Evolutionary conservation across 2,888 invertebrate species (phyloP).

Genomic region (Volucella inflata): DNA sequence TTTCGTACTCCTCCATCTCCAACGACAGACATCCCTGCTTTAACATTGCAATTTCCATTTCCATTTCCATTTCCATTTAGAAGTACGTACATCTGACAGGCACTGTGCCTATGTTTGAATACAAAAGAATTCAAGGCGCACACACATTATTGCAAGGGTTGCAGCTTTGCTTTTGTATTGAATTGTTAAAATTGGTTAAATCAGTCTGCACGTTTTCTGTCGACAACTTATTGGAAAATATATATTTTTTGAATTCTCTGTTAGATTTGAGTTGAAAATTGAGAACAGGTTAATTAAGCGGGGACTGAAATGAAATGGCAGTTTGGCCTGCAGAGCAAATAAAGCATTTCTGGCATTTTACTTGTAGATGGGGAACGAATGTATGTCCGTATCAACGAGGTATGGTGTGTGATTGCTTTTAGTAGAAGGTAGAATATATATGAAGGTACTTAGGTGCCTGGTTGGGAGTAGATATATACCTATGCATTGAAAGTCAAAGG

Average conservation of each 20-base stretch:
- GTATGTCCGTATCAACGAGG: not conserved
- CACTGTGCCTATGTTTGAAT: slow-evolving; percentile 52
- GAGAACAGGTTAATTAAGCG: slow-evolving; percentile 75
- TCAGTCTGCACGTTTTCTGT: slow-evolving; percentile 72
- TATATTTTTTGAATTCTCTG: slow-evolving; percentile 73
- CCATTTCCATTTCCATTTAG: too few relatives aligned
- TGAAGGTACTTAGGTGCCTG: not conserved
- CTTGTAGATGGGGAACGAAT: slow-evolving; percentile 13
- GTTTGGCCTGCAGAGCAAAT: slow-evolving; percentile 67
- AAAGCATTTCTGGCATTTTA: slow-evolving; percentile 70
- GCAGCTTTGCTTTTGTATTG: slow-evolving; percentile 64
- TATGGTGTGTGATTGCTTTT: slow-evolving; percentile 10
- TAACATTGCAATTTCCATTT: too few relatives aligned
- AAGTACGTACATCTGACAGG: slow-evolving; percentile 18
- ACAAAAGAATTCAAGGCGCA: slow-evolving; percentile 43
- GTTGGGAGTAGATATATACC: too few relatives aligned
- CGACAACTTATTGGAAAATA: slow-evolving; percentile 72
- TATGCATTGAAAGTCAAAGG: too few relatives aligned
- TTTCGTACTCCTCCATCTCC: slow-evolving; percentile 14
- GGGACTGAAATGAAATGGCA: slow-evolving; percentile 74
- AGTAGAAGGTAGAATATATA: not conserved
- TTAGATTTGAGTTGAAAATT: slow-evolving; percentile 74
- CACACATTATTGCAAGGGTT: slow-evolving; percentile 50
- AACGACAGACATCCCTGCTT: not conserved
- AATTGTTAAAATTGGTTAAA: slow-evolving; percentile 62